A percentile compares a stretch with the other conserved stretches of the same genome.
phyloP scores from a whole-genome alignment of 2,113 vertebrate genomes.

The Mus spicilegus region DNA sequence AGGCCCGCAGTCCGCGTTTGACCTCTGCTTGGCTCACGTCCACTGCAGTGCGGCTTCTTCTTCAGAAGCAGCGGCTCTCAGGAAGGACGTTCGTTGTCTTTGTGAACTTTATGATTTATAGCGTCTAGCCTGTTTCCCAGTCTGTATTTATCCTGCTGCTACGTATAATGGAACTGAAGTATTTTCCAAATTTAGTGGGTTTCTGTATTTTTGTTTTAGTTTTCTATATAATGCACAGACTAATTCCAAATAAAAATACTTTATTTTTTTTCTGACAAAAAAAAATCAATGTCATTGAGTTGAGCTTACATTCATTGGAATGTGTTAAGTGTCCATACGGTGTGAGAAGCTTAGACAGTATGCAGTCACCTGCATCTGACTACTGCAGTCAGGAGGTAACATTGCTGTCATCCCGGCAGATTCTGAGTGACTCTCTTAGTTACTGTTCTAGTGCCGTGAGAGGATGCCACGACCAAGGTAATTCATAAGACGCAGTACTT shows the following conservation, averaged over 20 bases:
- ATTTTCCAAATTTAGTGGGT: not conserved
- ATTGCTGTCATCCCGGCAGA: not conserved
- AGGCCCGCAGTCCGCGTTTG: not conserved
- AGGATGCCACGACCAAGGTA: not conserved
- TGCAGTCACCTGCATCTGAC: not conserved
- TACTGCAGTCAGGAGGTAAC: not conserved
- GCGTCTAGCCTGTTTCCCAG: not conserved
- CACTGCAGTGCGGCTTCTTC: not conserved
- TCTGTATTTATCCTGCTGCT: not conserved
- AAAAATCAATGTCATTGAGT: not conserved
- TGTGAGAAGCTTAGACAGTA: not conserved
- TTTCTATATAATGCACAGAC: not conserved
- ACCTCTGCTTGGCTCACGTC: not conserved
- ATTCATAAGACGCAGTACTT: not conserved
- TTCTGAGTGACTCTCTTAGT: too few relatives aligned
- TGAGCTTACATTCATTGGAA: not conserved
- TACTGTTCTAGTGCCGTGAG: not conserved
- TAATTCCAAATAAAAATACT: not conserved
- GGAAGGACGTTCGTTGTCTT: not conserved
- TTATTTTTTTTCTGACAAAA: not conserved
- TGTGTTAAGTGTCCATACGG: not conserved
- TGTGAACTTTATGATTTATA: not conserved
- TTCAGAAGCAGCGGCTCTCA: not conserved
- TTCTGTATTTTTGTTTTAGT: not conserved
- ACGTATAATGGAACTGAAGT: not conserved